phyloP scores from a whole-genome alignment of 1,140 invertebrate species.

The Metopolophium dirhodum region DNA sequence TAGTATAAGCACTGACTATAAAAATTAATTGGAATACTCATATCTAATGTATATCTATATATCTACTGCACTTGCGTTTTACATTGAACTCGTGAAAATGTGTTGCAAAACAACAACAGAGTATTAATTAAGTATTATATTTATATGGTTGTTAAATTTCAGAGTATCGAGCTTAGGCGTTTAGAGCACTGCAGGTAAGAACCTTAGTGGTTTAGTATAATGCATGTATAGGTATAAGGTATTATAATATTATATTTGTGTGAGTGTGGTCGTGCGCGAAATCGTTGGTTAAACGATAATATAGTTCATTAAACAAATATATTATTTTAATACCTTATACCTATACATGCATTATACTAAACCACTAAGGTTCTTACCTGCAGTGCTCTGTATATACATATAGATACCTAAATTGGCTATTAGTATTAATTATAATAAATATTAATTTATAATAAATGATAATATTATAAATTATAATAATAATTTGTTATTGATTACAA shows the following conservation, averaged over 20 bases:
- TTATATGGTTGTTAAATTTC: constrained; percentile 4
- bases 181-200: not conserved
- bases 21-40: constrained; percentile 34
- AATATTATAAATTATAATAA: not conserved
- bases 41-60: not conserved
- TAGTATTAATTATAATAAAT: not conserved
- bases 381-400: no score
- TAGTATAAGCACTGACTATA: not conserved
- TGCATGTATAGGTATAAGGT: not conserved
- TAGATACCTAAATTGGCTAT: not conserved
- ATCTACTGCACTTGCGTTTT: not conserved
- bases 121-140: not conserved
- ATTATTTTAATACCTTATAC: no score
- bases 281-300: not conserved
- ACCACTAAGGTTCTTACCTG: no score
- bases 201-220: not conserved
- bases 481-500: not conserved
- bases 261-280: not conserved
- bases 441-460: not conserved
- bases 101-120: not conserved
- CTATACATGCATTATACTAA: no score
- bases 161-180: not conserved
- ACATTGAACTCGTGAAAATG: not conserved
- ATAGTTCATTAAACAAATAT: not conserved
- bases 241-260: not conserved